These are phyloP conservation scores for Taenaris catops DNA, from an alignment of 2,888 invertebrate genomes.

Conservation along the genomic window DNA sequence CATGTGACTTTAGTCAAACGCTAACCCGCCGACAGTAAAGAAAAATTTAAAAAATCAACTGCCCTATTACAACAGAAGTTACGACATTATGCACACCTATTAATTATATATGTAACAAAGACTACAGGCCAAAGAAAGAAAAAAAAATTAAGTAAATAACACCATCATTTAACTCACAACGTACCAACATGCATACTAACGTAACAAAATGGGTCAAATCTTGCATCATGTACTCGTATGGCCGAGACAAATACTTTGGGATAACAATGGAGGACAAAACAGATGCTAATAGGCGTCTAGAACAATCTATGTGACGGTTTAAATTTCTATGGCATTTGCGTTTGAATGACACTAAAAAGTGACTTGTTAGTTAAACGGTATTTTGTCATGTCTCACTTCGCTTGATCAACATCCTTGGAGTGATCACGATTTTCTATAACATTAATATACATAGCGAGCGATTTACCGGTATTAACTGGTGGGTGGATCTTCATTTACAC, in stretches of 20 bases:
- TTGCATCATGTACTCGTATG: conserved; percentile 25
- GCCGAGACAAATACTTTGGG: conserved; percentile 13
- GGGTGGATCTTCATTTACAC: too few species aligned
- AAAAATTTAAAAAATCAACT: too few species aligned
- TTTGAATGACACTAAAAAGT: conserved; percentile 28
- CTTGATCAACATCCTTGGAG: conserved; percentile 11
- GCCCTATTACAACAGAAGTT: too few species aligned
- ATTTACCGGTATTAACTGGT: too few species aligned
- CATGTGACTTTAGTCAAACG: too few species aligned
- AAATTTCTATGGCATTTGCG: conserved; percentile 32
- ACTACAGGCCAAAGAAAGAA: too few species aligned
- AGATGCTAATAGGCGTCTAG: conserved; percentile 25
- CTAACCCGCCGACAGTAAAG: too few species aligned
- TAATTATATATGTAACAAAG: too few species aligned
- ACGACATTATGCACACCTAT: too few species aligned
- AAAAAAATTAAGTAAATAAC: conserved; percentile 5
- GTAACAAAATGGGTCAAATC: conserved; percentile 23
- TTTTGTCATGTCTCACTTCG: conserved; percentile 1
- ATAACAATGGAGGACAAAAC: conserved; percentile 25
- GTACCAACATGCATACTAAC: conserved; percentile 18
- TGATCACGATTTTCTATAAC: conserved; percentile 9
- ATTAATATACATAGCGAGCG: too few species aligned
- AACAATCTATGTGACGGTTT: conserved; percentile 22
- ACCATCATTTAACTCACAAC: conserved; percentile 10
- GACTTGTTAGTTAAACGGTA: conserved; percentile 4